Evolutionary conservation across 1,140 invertebrate genomes (phyloP).

Genomic region (Dinothrombium tinctorium): DNA sequence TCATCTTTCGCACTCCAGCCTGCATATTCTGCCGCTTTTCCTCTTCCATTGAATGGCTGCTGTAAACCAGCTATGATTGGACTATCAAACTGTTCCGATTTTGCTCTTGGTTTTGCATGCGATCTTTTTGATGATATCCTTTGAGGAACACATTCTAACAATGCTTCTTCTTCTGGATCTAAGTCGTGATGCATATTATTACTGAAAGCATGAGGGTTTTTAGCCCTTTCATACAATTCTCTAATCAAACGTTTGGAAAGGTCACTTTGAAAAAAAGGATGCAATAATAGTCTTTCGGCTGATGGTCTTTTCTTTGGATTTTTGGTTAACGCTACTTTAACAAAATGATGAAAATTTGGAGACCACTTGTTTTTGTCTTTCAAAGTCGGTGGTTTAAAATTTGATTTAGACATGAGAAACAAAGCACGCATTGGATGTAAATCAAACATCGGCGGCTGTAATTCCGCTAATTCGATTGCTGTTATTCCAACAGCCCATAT

Average conservation of each 20-base stretch:
- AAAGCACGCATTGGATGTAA: slow-evolving; percentile 93
- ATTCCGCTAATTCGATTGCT: slow-evolving; percentile 90
- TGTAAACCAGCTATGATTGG: no score
- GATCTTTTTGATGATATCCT: slow-evolving; percentile 61
- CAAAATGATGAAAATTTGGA: slow-evolving; percentile 79
- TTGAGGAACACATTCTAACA: slow-evolving; percentile 61
- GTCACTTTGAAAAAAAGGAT: slow-evolving; percentile 65
- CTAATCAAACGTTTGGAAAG: slow-evolving; percentile 64
- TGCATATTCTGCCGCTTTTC: no score
- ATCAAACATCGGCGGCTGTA: slow-evolving; percentile 98
- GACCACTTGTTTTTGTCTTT: slow-evolving; percentile 95
- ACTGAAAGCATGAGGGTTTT: slow-evolving; percentile 39
- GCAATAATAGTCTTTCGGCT: slow-evolving; percentile 76
- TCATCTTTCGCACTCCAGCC: neutral
- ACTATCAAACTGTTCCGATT: no score
- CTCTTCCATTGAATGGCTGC: no score
- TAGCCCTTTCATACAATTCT: slow-evolving; percentile 81
- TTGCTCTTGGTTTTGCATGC: slow-evolving; percentile 32
- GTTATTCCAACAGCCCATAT: slow-evolving; percentile 99
- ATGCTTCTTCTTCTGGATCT: slow-evolving; percentile 68
- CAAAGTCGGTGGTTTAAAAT: slow-evolving; percentile 87
- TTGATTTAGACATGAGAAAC: slow-evolving; percentile 96
- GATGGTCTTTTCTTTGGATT: slow-evolving; percentile 97
- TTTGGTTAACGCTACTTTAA: slow-evolving; percentile 93
- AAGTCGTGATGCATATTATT: slow-evolving; percentile 42